phyloP scores from a whole-genome alignment of 1,140 invertebrate genomes.

The Lepidurus couesii region DNA sequence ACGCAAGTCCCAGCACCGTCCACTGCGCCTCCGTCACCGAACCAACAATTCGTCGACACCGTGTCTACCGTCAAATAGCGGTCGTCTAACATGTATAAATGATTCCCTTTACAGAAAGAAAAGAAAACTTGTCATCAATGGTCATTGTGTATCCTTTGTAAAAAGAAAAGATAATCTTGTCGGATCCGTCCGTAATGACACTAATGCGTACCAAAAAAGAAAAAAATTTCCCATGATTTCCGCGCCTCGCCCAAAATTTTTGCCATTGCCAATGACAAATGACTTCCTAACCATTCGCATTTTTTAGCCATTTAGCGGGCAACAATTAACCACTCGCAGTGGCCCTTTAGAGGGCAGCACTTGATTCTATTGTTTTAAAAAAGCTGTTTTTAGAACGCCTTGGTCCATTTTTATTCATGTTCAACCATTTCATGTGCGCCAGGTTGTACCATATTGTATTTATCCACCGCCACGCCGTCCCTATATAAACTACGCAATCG shows the following conservation, averaged over 20 bases:
- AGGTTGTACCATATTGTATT: not conserved
- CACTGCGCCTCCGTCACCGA: not conserved
- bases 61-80: conserved; percentile 16
- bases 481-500: not conserved
- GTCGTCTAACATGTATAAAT: not conserved
- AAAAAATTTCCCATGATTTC: not conserved
- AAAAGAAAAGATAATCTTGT: not conserved
- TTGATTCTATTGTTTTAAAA: not conserved
- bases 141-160: not conserved
- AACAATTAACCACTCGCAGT: not conserved
- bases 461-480: conserved; percentile 6
- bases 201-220: not conserved
- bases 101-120: not conserved
- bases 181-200: conserved; percentile 12
- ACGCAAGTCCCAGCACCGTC: not conserved
- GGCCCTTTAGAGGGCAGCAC: not conserved
- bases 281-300: conserved; percentile 1
- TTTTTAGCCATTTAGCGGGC: not conserved
- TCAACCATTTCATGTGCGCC: not conserved
- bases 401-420: not conserved
- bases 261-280: not conserved
- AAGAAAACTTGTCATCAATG: not conserved
- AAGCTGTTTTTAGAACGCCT: conserved; percentile 6
- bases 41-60: conserved; percentile 15
- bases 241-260: not conserved